Evolutionary conservation across 2,113 vertebrate species (phyloP).

Genomic region (Hemiprocne comata): DNA sequence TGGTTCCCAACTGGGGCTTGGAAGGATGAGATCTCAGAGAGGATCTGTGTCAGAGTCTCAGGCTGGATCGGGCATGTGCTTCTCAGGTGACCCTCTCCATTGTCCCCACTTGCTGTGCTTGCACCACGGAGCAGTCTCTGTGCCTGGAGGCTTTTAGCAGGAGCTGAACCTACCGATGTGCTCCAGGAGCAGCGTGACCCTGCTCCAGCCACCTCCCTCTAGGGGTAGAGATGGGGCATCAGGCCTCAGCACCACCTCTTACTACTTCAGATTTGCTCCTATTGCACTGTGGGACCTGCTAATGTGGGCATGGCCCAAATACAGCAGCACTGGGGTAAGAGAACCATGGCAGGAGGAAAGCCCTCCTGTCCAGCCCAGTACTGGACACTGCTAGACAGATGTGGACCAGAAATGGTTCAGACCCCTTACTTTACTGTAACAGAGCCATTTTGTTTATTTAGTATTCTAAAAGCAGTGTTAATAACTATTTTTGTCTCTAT

Average conservation of each 20-base stretch:
- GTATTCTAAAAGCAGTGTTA: constrained; percentile 38
- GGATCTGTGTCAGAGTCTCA: neutral
- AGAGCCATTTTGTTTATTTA: neutral
- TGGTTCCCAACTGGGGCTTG: fast-evolving
- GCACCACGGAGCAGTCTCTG: neutral
- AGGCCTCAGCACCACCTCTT: neutral
- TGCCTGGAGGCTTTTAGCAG: fast-evolving
- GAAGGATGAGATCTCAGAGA: neutral
- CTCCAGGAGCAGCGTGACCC: neutral
- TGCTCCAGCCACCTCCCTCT: neutral
- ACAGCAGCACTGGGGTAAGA: fast-evolving
- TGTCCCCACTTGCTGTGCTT: fast-evolving
- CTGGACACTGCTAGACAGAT: neutral
- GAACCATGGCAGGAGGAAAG: neutral
- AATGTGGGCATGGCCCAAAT: fast-evolving
- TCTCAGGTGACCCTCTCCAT: neutral
- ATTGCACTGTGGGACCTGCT: neutral
- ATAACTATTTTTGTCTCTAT: constrained; percentile 59
- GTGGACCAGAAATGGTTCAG: neutral
- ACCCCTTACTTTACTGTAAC: neutral
- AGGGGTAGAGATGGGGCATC: fast-evolving
- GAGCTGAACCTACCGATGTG: neutral
- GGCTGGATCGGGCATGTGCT: fast-evolving
- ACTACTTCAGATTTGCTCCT: fast-evolving
- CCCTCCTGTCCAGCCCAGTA: fast-evolving